Base-by-base conservation (phyloP, 2,113 vertebrate genomes). In the Carassius auratus region DNA sequence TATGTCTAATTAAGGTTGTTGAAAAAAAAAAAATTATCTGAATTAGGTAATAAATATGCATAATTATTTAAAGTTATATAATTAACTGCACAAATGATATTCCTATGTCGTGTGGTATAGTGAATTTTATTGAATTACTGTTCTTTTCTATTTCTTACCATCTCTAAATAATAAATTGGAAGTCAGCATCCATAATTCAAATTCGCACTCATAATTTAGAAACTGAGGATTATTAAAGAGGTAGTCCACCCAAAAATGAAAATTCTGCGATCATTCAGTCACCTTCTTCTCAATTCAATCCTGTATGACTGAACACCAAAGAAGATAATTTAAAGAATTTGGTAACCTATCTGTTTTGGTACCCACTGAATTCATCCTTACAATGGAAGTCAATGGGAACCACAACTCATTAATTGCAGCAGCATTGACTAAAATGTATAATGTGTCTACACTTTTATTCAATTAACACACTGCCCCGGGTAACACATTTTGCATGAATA, bases 401-500 rank as follows among this genome's bases (percentile, higher is more conserved):
- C 57, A 59, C 8, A 55, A n/a, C 8, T 59, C 57, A 8, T 59
- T 59, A 59, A 59, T 59, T 59, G n/a, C 57, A 59, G 19, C 19
- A 59, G 30, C 30, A 30, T 30, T 30, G n/a, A 59, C 57, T 8
- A 1, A 19, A 59, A 19, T 21, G 2, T 2, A 6, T 59, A 59
- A 59, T 21, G 17, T 59, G 55, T 59, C 8, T 42, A 13, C 21
- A 8, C 2, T 59, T 59, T 19, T 59, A 59, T 8, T 96, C 94
- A 96, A 96, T 96, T 96, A 95, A 96, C 96, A 45, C 42, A 96
- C 94, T 95, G 93, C 93, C 88, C 91, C 90, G 93, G 93, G 94
- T 95, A 95, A 95, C 92, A 93, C 93, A 92, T 94, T 95, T 93
- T 95, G 92, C 94, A 94, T 95, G 95, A 95, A 95, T 75, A 95